Evolutionary conservation across 92 coral and sea anemone species (phyloP), one percentile per base, ranked within the genome.

Genomic region (Paragorgia papillata): DNA sequence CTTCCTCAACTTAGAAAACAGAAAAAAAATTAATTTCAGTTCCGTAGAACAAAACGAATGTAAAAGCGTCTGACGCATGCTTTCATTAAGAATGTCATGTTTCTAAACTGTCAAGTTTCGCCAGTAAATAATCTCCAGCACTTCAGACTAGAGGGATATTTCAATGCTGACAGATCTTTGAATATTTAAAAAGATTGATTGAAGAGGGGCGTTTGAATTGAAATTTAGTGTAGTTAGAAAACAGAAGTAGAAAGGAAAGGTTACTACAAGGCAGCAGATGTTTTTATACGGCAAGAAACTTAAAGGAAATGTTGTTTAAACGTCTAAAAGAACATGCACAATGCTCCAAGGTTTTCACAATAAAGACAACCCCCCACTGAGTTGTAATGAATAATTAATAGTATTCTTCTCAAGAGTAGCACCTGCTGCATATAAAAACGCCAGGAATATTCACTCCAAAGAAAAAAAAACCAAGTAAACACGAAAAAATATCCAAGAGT

Each of bases 161-260:
- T n/a, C n/a, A n/a, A n/a, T n/a, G n/a, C n/a, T n/a, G n/a, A n/a
- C n/a, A n/a, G n/a, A n/a, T n/a, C 33, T 64, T 48, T 68, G 54
- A 68, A 68, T 68, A 68, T 68, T 68, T 46, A 68, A 68, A 68
- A 29, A 22, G 26, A 44, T 1, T 9, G 39, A 68, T 24, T 24
- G 50, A 21, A 15, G 22, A 19, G 32, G 21, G 58, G 34, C 19
- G 22, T 27, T 68, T 37, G 21, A 26, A 29, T 9, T 9, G 59
- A 17, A 44, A 20, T 22, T 19, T 26, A 17, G n/a, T n/a, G n/a
- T n/a, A n/a, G n/a, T n/a, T n/a, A n/a, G n/a, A n/a, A n/a, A n/a
- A n/a, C n/a, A n/a, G n/a, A n/a, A n/a, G n/a, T n/a, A n/a, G n/a
- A n/a, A n/a, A n/a, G n/a, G n/a, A n/a, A n/a, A n/a, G n/a, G n/a